Evolutionary conservation across 2,888 invertebrate genomes (phyloP).

Genomic region (Kryphioiulus occultus): DNA sequence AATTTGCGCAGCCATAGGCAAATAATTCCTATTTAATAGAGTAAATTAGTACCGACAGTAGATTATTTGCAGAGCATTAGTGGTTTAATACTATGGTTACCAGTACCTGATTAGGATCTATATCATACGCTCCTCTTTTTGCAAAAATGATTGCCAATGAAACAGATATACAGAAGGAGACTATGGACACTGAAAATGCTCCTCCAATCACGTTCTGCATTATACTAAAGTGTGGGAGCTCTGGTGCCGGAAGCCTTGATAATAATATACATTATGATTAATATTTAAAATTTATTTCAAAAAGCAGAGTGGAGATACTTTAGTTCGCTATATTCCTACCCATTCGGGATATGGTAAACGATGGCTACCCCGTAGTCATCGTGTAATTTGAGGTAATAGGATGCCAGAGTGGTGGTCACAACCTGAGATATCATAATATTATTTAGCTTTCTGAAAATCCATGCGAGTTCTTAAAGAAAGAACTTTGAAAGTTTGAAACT

Average conservation of each 20-base stretch:
- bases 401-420: conserved; percentile 68
- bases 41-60: too few relatives aligned
- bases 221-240: conserved; percentile 68
- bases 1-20: conserved; percentile 71
- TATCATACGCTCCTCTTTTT: conserved; percentile 73
- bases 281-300: neutral
- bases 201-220: conserved; percentile 69
- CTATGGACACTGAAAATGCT: conserved; percentile 73
- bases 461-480: too few relatives aligned
- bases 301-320: neutral
- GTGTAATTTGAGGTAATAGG: conserved; percentile 70
- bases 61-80: too few relatives aligned
- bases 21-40: conserved; percentile 57
- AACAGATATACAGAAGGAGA: conserved; percentile 76
- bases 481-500: too few relatives aligned
- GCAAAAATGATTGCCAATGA: conserved; percentile 80
- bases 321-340: conserved; percentile 71
- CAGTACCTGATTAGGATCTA: conserved; percentile 76
- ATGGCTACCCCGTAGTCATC: conserved; percentile 70
- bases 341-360: conserved; percentile 81
- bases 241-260: conserved; percentile 68
- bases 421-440: conserved; percentile 35
- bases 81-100: too few relatives aligned
- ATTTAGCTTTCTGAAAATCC: neutral
- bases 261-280: neutral